Evolutionary conservation across 1,140 invertebrate genomes (phyloP), one percentile per base, ranked within the genome.

Genomic region (Tetragonula clypearis): DNA sequence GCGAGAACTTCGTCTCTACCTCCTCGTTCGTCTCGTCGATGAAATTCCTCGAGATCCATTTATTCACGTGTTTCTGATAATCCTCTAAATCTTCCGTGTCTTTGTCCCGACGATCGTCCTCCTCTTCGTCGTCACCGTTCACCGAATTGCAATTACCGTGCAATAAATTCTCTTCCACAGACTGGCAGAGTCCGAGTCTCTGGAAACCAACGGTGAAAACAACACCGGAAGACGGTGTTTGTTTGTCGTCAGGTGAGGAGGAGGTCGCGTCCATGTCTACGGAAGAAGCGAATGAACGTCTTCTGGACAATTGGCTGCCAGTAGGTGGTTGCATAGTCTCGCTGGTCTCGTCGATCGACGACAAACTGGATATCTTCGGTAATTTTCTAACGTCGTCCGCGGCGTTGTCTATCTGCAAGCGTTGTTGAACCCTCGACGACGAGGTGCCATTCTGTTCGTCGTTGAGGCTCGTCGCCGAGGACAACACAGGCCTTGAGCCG

Each of bases 401-500:
- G 1, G 78, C n/a, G 15, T 35, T 35, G 35, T 92, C 92, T 0
- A 19, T 8, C 17, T 84, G 72, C 8, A 88, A 62, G 21, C 84
- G 66, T 26, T 87, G 66, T 26, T 87, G 88, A 30, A 92, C 82
- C 30, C 87, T 91, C 2, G 88, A 35, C 35, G 35, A 35, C 2
- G 35, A 35, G 90, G 90, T 58, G 30, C 83, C 89, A 62, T 91
- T 92, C 14, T 91, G 91, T 1, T 95, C 94, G 35, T 94, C 94
- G 82, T 80, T 82, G 74, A 95, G 93, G 68, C 94, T 94, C 2
- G 88, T 94, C 1, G 88, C 91, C 0, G 92, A 92, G 0, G 95
- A 95, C 1, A 96, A 87, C 19, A 96, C 92, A 53, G 96, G 96
- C 30, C 95, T 94, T 0, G 95, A 96, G 35, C 96, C 96, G 79